Evolutionary conservation across 2,888 invertebrate species (phyloP).

Genomic region (Epistrophe eligans): DNA sequence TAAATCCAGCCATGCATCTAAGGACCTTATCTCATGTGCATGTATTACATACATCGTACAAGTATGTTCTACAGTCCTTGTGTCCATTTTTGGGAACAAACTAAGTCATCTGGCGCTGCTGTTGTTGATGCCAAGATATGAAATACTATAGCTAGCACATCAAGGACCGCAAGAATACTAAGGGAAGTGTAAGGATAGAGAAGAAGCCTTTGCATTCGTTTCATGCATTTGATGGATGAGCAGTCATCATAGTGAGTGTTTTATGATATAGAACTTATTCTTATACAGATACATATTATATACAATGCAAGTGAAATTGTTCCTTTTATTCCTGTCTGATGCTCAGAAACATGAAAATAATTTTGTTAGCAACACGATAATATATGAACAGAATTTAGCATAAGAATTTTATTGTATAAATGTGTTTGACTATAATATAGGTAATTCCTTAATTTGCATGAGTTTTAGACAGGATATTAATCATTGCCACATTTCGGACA

Average conservation of each 20-base stretch:
- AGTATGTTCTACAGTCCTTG: slow-evolving; percentile 11
- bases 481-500: slow-evolving; percentile 59
- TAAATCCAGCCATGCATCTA: background rate
- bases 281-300: background rate
- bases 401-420: background rate
- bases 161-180: background rate
- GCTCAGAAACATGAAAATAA: slow-evolving; percentile 40
- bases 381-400: slow-evolving; percentile 25
- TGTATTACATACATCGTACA: slow-evolving; percentile 31
- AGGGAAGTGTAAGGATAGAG: background rate
- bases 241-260: slow-evolving; percentile 74
- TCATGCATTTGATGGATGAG: slow-evolving; percentile 71
- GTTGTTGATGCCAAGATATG: slow-evolving; percentile 61
- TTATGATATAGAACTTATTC: slow-evolving; percentile 51
- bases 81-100: slow-evolving; percentile 20
- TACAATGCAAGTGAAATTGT: slow-evolving; percentile 10
- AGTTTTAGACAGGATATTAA: slow-evolving; percentile 70
- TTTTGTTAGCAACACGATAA: slow-evolving; percentile 65
- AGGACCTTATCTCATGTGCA: slow-evolving; percentile 40
- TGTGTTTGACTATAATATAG: background rate
- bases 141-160: slow-evolving; percentile 1
- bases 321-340: slow-evolving; percentile 5
- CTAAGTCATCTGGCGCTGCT: slow-evolving; percentile 48
- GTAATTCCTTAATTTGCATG: slow-evolving; percentile 65
- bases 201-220: slow-evolving; percentile 36